Evolutionary conservation across 2,113 vertebrate genomes (phyloP), one percentile per base, ranked within the genome.

Genomic region (Larimichthys polyactis): DNA sequence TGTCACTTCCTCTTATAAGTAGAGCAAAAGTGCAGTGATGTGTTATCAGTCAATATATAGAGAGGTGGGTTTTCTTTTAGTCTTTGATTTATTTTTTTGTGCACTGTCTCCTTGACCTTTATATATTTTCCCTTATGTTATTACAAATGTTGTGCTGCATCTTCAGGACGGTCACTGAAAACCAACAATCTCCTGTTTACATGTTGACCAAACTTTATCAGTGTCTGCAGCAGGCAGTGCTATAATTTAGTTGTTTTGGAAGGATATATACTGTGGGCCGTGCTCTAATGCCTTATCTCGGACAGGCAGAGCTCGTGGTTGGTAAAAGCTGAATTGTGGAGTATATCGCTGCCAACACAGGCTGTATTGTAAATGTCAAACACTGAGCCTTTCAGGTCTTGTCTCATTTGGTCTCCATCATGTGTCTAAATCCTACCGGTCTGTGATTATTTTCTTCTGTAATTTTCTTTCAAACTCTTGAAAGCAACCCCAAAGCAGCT

Each of bases 241-340:
- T 36, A 11, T 78, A 19, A 24, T 60, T 36, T 40, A 10, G 48
- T 84, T 78, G 63, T 73, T 79, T 63, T 68, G 52, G 64, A 36
- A 22, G 58, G 68, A 55, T 63, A 24, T 22, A 24, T 4, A 67
- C 27, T 22, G 63, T 55, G 11, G 36, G 49, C 8, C n/a, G 46
- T 46, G 58, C 46, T 62, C 24, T 57, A 22, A 29, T 17, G 48
- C 46, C 67, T 89, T 83, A 92, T 89, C 87, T 86, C 68, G 52
- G 20, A 48, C 81, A 7, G 58, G 60, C 89, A 88, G 81, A 71
- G 63, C 78, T 55, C 48, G 9, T 46, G 70, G 32, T 71, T 16
- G 64, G 52, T n/a, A 24, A 29, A 58, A 60, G 43, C 76, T 46
- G 63, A 59, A 78, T 2, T 36, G 65, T 66, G 36, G 32, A 43